Percentiles rank a stretch among this genome's conserved stretches.
Conservation (phyloP, 2,797 vertebrate genomes). For the Chaetodon trifasciatus region DNA sequence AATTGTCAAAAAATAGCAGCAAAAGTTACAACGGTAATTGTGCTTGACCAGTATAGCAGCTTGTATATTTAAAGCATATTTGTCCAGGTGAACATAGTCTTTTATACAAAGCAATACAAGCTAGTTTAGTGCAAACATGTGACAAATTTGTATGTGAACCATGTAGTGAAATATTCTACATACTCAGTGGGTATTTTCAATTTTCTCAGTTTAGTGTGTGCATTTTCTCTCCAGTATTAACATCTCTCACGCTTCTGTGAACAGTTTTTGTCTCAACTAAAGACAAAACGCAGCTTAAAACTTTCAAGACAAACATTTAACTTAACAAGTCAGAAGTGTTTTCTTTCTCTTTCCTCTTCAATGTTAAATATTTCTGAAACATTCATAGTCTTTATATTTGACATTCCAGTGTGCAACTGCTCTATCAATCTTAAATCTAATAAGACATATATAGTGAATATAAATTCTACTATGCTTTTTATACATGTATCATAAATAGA, state of each 20-base stretch:
- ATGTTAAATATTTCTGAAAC: neutral
- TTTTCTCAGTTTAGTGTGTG: neutral
- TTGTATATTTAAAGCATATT: constrained; percentile 1
- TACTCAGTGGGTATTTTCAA: neutral
- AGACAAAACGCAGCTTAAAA: neutral
- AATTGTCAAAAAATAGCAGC: constrained; percentile 46
- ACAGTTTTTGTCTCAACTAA: neutral
- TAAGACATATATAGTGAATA: no score
- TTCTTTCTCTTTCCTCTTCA: neutral
- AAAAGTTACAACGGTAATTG: constrained; percentile 39
- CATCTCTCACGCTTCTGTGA: neutral
- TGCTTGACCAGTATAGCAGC: constrained; percentile 30
- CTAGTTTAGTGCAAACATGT: neutral
- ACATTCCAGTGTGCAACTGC: neutral
- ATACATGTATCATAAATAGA: neutral
- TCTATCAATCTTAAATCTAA: neutral
- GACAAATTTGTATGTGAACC: neutral
- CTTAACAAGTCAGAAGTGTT: neutral
- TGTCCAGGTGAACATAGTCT: neutral
- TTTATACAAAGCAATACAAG: constrained; percentile 3
- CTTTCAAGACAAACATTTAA: neutral
- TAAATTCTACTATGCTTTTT: no score
- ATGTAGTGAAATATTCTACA: neutral
- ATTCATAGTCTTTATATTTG: neutral
- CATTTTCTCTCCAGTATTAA: neutral